These are phyloP conservation scores for Crocidura indochinensis DNA, from an alignment of 2,797 vertebrate genomes.

Conservation along the genomic window DNA sequence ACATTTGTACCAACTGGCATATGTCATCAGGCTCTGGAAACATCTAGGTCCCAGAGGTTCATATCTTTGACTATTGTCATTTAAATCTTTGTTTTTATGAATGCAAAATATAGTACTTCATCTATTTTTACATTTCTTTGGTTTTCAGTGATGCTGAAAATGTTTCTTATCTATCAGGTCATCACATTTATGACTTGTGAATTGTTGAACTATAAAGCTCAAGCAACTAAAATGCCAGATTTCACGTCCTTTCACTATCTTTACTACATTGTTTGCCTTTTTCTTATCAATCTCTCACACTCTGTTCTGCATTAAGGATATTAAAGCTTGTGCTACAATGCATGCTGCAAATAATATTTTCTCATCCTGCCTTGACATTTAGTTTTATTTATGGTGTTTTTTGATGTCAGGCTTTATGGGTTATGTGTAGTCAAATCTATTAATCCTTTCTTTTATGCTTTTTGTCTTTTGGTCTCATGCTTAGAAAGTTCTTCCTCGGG, in stretches of 20 bases:
- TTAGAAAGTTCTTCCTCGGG: not conserved
- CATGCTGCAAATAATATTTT: not conserved
- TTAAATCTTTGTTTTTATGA: not conserved
- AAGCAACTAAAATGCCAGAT: constrained; percentile 70
- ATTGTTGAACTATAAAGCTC: constrained; percentile 50
- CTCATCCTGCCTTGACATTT: not conserved
- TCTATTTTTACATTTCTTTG: not conserved
- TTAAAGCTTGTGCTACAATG: not conserved
- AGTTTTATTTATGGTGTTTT: not conserved
- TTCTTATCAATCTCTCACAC: constrained; percentile 61
- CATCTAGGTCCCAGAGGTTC: not conserved
- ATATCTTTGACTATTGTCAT: too few relatives aligned
- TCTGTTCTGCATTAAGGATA: constrained; percentile 25
- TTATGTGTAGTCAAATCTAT: not conserved
- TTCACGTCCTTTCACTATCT: constrained; percentile 54
- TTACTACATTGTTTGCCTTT: constrained; percentile 61
- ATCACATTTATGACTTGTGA: constrained; percentile 7
- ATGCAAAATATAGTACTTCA: not conserved
- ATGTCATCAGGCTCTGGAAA: too few relatives aligned
- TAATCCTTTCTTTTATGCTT: not conserved
- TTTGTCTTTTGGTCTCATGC: not conserved
- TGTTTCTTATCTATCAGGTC: not conserved
- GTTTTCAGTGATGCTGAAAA: not conserved
- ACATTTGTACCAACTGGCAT: not conserved
- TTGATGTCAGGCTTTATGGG: not conserved